phyloP scores from a whole-genome alignment of 1,140 invertebrate genomes.

The Heliconius melpomene region DNA sequence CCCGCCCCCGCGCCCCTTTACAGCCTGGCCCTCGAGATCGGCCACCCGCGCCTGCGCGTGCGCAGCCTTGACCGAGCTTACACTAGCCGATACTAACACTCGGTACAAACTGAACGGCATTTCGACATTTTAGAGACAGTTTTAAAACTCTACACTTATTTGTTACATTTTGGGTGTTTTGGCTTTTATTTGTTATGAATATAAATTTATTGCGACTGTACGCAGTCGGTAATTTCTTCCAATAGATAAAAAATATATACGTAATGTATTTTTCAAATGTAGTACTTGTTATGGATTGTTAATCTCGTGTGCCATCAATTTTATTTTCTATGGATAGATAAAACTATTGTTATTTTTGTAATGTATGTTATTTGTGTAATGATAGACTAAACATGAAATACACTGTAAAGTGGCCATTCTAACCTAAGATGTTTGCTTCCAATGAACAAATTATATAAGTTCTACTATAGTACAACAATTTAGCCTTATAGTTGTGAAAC shows the following conservation, averaged over 20 bases:
- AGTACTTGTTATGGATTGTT: slow-evolving; percentile 25
- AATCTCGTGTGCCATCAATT: slow-evolving; percentile 64
- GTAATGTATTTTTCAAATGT: background rate
- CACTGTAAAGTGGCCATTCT: slow-evolving; percentile 42
- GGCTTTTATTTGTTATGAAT: slow-evolving; percentile 1
- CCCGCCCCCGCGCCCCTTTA: slow-evolving; percentile 52
- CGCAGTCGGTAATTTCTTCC: background rate
- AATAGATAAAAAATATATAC: background rate
- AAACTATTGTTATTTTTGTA: slow-evolving; percentile 56
- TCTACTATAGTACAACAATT: slow-evolving; percentile 73
- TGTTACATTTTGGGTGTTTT: no score
- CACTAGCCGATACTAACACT: slow-evolving; percentile 52
- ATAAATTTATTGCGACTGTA: background rate
- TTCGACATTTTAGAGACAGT: background rate
- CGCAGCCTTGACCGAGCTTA: slow-evolving; percentile 65
- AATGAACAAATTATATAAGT: slow-evolving; percentile 35
- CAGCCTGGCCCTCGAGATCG: background rate
- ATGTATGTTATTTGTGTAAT: slow-evolving; percentile 34
- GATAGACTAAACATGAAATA: background rate
- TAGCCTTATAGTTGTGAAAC: slow-evolving; percentile 59
- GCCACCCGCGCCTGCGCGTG: slow-evolving; percentile 51
- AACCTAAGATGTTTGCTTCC: slow-evolving; percentile 51
- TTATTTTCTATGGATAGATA: slow-evolving; percentile 51
- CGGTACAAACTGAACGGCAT: slow-evolving; percentile 19
- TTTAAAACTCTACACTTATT: no score